Conservation (phyloP, 2,113 vertebrate species). For the Laticauda colubrina region DNA sequence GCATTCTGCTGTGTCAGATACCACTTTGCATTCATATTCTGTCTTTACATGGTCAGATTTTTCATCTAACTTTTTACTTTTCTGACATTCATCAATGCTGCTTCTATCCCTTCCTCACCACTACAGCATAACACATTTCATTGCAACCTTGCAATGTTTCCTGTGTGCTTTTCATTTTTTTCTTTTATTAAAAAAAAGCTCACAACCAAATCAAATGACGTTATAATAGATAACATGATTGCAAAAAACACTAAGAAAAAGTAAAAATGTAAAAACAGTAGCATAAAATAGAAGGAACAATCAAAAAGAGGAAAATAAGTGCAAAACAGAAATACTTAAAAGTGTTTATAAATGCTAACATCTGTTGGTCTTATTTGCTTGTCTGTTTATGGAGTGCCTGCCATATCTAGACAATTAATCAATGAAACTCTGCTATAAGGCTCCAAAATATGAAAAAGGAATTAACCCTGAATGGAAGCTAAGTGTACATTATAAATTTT, state of each 20-base stretch:
- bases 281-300: not conserved
- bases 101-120: not conserved
- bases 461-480: not conserved
- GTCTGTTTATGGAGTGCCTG: not conserved
- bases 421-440: not conserved
- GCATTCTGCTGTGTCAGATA: not conserved
- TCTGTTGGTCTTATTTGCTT: not conserved
- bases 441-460: not conserved
- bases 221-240: not conserved
- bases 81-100: not conserved
- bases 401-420: not conserved
- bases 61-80: not conserved
- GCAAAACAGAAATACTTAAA: not conserved
- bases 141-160: not conserved
- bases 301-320: not conserved
- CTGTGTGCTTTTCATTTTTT: not conserved
- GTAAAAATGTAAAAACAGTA: not conserved
- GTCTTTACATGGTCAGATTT: not conserved
- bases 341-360: not conserved
- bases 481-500: not conserved
- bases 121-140: not conserved
- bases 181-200: not conserved
- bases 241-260: not conserved
- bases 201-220: not conserved
- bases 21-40: not conserved